Conservation (phyloP, 2,888 invertebrate species). For the Leptinotarsa rubiginosa region DNA sequence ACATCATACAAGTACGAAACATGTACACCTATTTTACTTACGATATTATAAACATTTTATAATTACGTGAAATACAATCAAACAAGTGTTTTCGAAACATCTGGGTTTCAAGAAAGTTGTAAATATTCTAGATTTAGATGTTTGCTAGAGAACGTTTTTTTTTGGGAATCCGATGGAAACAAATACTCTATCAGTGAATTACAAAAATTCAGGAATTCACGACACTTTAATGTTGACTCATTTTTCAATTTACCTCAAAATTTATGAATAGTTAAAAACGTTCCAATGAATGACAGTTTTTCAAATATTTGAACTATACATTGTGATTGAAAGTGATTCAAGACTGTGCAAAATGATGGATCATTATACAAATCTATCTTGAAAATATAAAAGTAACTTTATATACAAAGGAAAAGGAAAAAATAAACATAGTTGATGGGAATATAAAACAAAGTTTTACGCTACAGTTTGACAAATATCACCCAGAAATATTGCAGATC, state of each 20-base stretch:
- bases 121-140: constrained; percentile 10
- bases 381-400: not conserved
- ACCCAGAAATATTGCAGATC: not conserved
- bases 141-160: not conserved
- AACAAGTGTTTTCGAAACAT: constrained; percentile 44
- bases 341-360: too few relatives aligned
- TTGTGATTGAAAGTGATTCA: not conserved
- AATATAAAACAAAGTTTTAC: too few relatives aligned
- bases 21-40: constrained; percentile 61
- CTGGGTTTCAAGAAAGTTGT: not conserved
- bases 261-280: too few relatives aligned
- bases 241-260: too few relatives aligned
- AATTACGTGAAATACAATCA: constrained; percentile 55
- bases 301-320: not conserved
- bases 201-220: too few relatives aligned
- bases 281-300: not conserved
- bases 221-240: too few relatives aligned
- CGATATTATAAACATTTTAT: constrained; percentile 58
- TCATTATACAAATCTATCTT: too few relatives aligned
- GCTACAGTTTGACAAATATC: not conserved
- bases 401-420: not conserved
- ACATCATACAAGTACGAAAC: constrained; percentile 62
- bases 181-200: too few relatives aligned
- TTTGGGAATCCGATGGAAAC: too few relatives aligned
- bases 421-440: not conserved